Evolutionary conservation across 2,797 vertebrate species (phyloP).

Genomic region (Zalophus californianus): DNA sequence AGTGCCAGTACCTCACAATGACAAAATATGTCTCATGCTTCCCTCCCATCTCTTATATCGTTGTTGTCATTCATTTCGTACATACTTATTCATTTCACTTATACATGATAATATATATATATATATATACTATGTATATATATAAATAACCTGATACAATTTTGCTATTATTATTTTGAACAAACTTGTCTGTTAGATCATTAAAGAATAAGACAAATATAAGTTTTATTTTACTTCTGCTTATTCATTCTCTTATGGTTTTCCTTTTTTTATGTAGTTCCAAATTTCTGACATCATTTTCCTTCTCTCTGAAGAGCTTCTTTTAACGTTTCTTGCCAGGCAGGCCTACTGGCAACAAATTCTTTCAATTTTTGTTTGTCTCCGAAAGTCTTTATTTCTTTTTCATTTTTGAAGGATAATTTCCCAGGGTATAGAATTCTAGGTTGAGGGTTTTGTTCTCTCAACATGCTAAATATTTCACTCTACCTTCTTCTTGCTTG

Average conservation of each 20-base stretch:
- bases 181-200: neutral
- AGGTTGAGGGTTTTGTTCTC: neutral
- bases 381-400: neutral
- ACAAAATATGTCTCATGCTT: neutral
- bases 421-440: neutral
- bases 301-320: neutral
- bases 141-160: neutral
- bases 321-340: neutral
- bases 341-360: neutral
- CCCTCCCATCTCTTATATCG: neutral
- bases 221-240: neutral
- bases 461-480: neutral
- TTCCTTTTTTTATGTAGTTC: neutral
- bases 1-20: neutral
- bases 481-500: neutral
- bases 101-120: neutral
- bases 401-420: neutral
- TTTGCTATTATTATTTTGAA: neutral
- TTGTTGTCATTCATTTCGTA: neutral
- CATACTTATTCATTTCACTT: neutral
- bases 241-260: neutral
- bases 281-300: neutral
- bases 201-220: neutral
- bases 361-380: neutral
- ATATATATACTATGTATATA: too few species aligned